phyloP scores from a whole-genome alignment of 2,797 vertebrate genomes.

The Chelonia mydas region DNA sequence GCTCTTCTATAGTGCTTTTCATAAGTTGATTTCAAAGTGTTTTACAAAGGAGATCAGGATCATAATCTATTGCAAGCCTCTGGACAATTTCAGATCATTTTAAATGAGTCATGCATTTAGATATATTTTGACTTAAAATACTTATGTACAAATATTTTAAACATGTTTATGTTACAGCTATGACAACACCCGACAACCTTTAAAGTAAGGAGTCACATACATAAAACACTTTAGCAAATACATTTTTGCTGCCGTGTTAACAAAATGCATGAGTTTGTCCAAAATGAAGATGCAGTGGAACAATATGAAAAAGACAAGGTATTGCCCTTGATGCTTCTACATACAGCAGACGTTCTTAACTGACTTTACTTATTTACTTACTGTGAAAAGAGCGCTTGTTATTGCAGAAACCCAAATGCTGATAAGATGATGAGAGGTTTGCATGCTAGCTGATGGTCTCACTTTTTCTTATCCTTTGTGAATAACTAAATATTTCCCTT shows the following conservation, averaged over 20 bases:
- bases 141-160: background rate
- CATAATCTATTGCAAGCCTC: background rate
- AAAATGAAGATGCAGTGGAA: background rate
- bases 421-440: slow-evolving; percentile 70
- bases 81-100: background rate
- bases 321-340: background rate
- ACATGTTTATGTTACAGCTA: background rate
- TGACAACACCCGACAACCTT: background rate
- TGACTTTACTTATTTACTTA: background rate
- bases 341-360: slow-evolving; percentile 12
- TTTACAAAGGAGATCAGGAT: background rate
- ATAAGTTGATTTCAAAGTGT: background rate
- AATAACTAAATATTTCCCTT: slow-evolving; percentile 72
- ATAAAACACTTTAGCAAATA: accelerated
- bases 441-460: slow-evolving; percentile 62
- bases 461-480: slow-evolving; percentile 71
- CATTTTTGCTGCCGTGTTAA: background rate
- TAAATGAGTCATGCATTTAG: background rate
- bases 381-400: slow-evolving; percentile 5
- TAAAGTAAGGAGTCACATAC: background rate
- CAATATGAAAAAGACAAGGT: background rate
- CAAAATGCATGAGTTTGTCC: background rate
- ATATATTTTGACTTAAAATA: background rate
- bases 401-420: slow-evolving; percentile 35
- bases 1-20: background rate